Evolutionary conservation across 2,113 vertebrate genomes (phyloP).

Genomic region (Hyla sarda): DNA sequence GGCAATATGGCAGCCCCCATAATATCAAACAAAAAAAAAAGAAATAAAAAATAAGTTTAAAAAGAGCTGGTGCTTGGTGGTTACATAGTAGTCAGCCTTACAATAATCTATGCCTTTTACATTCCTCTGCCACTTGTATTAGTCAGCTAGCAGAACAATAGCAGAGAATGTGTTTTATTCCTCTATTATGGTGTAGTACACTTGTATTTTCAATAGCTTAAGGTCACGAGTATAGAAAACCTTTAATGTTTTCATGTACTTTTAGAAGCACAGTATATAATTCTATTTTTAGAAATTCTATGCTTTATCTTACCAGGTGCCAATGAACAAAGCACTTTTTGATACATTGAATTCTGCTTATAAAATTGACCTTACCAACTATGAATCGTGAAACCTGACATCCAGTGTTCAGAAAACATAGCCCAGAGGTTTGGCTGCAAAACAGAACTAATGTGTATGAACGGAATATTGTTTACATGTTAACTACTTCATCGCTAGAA

Average conservation of each 20-base stretch:
- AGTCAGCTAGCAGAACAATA: not conserved
- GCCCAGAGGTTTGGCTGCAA: no score
- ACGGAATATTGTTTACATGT: no score
- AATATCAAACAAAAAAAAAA: no score
- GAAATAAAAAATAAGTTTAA: no score
- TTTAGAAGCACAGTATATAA: not conserved
- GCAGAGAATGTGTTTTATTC: not conserved
- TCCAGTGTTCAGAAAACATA: no score
- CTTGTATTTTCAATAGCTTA: not conserved
- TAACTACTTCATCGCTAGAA: no score
- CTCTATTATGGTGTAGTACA: not conserved
- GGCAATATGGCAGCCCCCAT: no score
- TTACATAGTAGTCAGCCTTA: not conserved
- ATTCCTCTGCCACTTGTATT: not conserved
- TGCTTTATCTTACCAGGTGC: not conserved
- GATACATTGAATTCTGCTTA: not conserved
- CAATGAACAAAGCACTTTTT: not conserved
- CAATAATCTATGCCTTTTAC: not conserved
- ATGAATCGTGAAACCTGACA: not conserved
- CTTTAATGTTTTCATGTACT: not conserved
- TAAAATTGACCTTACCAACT: not conserved
- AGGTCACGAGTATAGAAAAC: not conserved
- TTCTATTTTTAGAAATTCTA: not conserved
- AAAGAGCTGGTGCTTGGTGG: not conserved
- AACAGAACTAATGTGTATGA: no score